Evolutionary conservation across 2,797 vertebrate genomes (phyloP).

Genomic region (Cuniculus paca): DNA sequence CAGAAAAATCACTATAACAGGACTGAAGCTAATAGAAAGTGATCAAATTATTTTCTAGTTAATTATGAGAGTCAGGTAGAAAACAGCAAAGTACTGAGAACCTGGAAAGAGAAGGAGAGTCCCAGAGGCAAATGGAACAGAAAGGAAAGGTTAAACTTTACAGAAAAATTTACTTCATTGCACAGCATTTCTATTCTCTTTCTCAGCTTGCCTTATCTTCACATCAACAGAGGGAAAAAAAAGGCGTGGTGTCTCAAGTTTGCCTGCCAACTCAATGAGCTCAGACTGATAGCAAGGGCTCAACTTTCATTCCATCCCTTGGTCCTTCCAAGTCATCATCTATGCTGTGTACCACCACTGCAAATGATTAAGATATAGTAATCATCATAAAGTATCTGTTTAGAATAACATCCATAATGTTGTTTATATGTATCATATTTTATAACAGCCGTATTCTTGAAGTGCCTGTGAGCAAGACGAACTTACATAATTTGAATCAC

Average conservation of each 20-base stretch:
- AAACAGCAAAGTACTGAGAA: conserved; percentile 33
- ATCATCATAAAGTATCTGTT: conserved; percentile 10
- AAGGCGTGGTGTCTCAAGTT: not conserved
- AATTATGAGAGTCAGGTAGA: conserved; percentile 33
- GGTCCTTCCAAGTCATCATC: conserved; percentile 23
- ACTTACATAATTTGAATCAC: conserved; percentile 26
- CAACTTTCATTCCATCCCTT: not conserved
- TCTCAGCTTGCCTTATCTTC: not conserved
- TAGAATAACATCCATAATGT: not conserved
- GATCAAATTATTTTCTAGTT: conserved; percentile 55
- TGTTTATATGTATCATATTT: not conserved
- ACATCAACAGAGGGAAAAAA: not conserved
- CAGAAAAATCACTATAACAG: conserved; percentile 7
- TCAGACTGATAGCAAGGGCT: conserved; percentile 7
- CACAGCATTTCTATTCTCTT: not conserved
- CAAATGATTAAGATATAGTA: not conserved
- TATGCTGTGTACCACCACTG: not conserved
- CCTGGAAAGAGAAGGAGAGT: not conserved
- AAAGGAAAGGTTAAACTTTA: not conserved
- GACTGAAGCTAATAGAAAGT: conserved; percentile 26
- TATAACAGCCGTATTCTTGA: not conserved
- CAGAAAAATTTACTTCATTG: not conserved
- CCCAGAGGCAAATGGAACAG: not conserved
- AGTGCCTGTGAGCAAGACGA: conserved; percentile 4
- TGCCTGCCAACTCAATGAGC: not conserved